Evolutionary conservation across 2,797 vertebrate species (phyloP).

Genomic region (Coreius guichenoti): DNA sequence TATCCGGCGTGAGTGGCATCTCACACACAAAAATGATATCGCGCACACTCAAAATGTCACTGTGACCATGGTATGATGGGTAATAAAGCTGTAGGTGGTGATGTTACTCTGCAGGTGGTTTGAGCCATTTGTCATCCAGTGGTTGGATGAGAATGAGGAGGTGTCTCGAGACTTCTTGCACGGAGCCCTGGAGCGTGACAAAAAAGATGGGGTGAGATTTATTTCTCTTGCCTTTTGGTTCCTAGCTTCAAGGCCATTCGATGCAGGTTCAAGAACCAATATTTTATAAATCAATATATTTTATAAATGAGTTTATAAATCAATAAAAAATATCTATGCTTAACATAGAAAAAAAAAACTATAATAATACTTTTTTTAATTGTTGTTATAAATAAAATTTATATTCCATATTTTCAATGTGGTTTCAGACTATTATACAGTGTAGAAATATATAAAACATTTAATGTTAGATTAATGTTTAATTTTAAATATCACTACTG

Average conservation of each 20-base stretch:
- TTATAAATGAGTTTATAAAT: slow-evolving; percentile 15
- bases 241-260: not conserved
- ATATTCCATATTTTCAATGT: not conserved
- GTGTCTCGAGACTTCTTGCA: slow-evolving; percentile 96
- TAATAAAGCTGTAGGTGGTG: slow-evolving; percentile 20
- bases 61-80: slow-evolving; percentile 7
- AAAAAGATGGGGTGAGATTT: slow-evolving; percentile 94
- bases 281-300: slow-evolving; percentile 7
- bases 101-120: slow-evolving; percentile 85
- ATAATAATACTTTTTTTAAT: not conserved
- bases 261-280: not conserved
- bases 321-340: not conserved
- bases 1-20: slow-evolving; percentile 91
- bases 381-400: not conserved
- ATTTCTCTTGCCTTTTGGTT: slow-evolving; percentile 13
- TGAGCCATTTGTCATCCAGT: slow-evolving; percentile 98
- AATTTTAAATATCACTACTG: not conserved
- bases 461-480: not conserved
- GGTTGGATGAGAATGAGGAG: slow-evolving; percentile 98
- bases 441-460: not conserved
- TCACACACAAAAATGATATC: slow-evolving; percentile 23
- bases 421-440: not conserved
- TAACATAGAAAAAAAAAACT: not conserved
- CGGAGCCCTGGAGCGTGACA: slow-evolving; percentile 95
- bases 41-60: slow-evolving; percentile 1